Conservation (phyloP, 2,888 invertebrate genomes). For the Lasioglossum malachurum region DNA sequence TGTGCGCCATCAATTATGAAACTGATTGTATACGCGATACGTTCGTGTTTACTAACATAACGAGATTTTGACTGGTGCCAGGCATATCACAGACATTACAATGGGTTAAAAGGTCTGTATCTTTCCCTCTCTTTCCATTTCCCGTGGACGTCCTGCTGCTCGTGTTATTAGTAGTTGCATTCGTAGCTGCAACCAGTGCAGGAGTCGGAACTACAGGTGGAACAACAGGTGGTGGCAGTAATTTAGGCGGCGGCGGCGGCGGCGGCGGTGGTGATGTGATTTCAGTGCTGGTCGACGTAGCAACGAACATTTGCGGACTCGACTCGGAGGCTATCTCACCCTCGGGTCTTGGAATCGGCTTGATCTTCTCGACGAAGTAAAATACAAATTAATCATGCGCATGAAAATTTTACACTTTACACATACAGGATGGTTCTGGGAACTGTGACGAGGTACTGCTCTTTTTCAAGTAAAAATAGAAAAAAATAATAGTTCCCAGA, state of each 20-base stretch:
- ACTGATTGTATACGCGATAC: constrained; percentile 24
- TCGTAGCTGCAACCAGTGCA: constrained; percentile 75
- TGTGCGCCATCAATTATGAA: background rate
- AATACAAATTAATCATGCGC: background rate
- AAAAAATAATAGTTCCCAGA: no score
- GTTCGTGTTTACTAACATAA: constrained; percentile 86
- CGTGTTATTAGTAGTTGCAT: constrained; percentile 52
- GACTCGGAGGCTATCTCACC: constrained; percentile 88
- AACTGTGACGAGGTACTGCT: no score
- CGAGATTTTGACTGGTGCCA: constrained; percentile 89
- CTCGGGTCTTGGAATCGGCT: constrained; percentile 92
- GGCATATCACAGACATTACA: constrained; percentile 89
- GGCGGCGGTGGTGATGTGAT: constrained; percentile 80
- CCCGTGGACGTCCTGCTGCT: constrained; percentile 73
- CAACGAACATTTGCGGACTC: constrained; percentile 91
- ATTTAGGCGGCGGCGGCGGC: constrained; percentile 76
- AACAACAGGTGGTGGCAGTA: constrained; percentile 72
- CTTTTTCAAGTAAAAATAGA: no score
- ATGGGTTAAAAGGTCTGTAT: constrained; percentile 85
- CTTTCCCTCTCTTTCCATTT: constrained; percentile 80
- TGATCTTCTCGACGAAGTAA: constrained; percentile 86
- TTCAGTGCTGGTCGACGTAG: constrained; percentile 83
- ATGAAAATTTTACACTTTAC: background rate
- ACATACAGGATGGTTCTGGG: background rate
- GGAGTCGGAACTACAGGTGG: constrained; percentile 69